Evolutionary conservation across 1,140 invertebrate genomes (phyloP).

Genomic region (Temnothorax longispinosus): DNA sequence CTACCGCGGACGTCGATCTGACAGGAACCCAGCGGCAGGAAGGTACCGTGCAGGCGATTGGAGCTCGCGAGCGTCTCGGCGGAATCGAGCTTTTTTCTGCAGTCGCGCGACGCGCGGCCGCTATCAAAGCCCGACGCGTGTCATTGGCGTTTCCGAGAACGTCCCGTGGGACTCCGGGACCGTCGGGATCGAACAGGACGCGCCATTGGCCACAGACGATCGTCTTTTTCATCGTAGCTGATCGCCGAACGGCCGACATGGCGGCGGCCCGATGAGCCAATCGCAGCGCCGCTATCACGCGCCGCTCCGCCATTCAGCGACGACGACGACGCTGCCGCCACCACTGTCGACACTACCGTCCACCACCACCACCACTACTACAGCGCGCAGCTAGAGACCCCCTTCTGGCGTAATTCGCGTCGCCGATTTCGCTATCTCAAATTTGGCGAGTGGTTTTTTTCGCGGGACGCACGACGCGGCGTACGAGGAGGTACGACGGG

Average conservation of each 20-base stretch:
- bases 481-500: background rate
- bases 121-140: too few species aligned
- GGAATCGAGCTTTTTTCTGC: background rate
- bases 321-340: slow-evolving; percentile 23
- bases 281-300: slow-evolving; percentile 71
- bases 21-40: slow-evolving; percentile 44
- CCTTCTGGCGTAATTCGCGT: slow-evolving; percentile 57
- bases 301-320: slow-evolving; percentile 16
- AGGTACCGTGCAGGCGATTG: slow-evolving; percentile 80
- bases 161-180: background rate
- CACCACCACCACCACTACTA: background rate
- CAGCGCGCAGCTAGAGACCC: slow-evolving; percentile 45
- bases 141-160: fast-evolving
- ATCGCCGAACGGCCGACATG: slow-evolving; percentile 70
- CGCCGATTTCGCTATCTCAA: slow-evolving; percentile 42
- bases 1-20: slow-evolving; percentile 73
- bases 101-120: background rate
- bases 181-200: background rate
- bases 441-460: slow-evolving; percentile 43
- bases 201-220: background rate
- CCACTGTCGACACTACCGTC: slow-evolving; percentile 4
- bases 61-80: slow-evolving; percentile 67
- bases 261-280: slow-evolving; percentile 76
- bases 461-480: background rate
- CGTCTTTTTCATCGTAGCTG: slow-evolving; percentile 48